Base-by-base conservation (phyloP, 2,113 vertebrate genomes). In the Urocitellus parryii region DNA sequence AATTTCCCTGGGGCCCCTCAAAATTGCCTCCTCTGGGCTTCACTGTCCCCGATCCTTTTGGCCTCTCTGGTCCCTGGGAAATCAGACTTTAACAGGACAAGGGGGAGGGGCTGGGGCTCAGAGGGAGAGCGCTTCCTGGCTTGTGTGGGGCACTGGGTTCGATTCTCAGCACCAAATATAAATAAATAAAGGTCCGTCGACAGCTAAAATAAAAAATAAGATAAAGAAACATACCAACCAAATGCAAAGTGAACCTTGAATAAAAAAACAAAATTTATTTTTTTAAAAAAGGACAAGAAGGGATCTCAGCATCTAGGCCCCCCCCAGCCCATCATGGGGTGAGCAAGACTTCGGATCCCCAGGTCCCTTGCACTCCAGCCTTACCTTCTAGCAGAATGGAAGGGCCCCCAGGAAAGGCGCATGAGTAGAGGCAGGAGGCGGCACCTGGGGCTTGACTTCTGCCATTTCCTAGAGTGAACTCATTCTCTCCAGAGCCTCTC, bases 391-490 rank as follows among this genome's bases (percentile, higher is more conserved):
- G 39, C 24, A 37, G 32, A 32, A 39, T 12, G 32, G n/a, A 17
- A 51, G n/a, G 45, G 25, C 34, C 42, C 72, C 18, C 13, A 8
- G 32, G 8, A 76, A n/a, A 80, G 18, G 53, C 42, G 34, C 65
- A 34, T 17, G 22, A 34, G 39, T 45, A 10, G 4, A 53, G 20
- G 73, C 92, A 90, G 34, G 51, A 90, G 61, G 39, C 70, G 37
- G 65, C 2, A 0, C 0, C 17, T 42, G 8, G 10, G 37, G 14
- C 72, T 8, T 67, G 74, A 72, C 42, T 73, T n/a, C 4, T 0
- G 14, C 37, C 39, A 4, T 56, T 58, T 67, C 42, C 63, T 56
- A 12, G n/a, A 74, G n/a, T 12, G 12, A 53, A 83, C 1, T 2
- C 39, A 72, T 48, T 65, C 27, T 37, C 32, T 82, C 39, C 8